These are phyloP conservation scores for Mormyrus iriodes DNA, from an alignment of 2,113 vertebrate genomes.

Conservation along the genomic window DNA sequence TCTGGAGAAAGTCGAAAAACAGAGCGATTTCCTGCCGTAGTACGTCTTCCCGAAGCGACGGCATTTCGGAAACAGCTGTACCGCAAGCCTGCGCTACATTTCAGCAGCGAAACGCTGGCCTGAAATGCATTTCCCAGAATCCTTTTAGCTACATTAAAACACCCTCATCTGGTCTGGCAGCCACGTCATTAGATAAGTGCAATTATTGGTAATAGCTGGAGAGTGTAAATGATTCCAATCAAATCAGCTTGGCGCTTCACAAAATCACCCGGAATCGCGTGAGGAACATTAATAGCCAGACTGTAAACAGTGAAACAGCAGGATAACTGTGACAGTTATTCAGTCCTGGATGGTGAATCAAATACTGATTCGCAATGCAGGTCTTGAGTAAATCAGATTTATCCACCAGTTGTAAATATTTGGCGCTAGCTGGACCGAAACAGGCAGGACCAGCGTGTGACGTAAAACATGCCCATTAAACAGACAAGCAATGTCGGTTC, in stretches of 20 bases:
- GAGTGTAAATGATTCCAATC: neutral
- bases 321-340: neutral
- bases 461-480: no score
- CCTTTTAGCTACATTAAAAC: neutral
- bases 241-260: neutral
- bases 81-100: neutral
- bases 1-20: conserved; percentile 17
- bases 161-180: neutral
- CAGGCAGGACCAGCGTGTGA: neutral
- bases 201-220: neutral
- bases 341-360: neutral
- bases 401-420: neutral
- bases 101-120: neutral
- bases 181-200: neutral
- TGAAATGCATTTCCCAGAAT: conserved; percentile 3
- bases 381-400: neutral
- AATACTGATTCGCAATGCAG: neutral
- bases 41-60: neutral
- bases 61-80: neutral
- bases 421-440: neutral
- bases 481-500: neutral
- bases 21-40: neutral
- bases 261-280: conserved; percentile 30
- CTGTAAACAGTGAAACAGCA: neutral
- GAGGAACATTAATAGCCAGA: conserved; percentile 24